phyloP scores from a whole-genome alignment of 2,113 vertebrate genomes.

The Vulpes lagopus region DNA sequence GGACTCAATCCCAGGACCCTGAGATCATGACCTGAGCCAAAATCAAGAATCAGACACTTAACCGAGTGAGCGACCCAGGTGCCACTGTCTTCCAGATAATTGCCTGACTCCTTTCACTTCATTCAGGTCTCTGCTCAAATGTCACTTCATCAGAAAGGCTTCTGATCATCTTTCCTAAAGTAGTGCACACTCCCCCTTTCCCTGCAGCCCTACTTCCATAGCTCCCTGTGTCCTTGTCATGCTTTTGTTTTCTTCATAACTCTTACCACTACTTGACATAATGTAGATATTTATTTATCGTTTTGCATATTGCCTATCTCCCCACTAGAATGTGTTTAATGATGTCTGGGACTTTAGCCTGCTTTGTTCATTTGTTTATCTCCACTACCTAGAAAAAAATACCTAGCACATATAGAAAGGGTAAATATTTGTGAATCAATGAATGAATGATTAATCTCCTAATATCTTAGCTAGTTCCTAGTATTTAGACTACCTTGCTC shows the following conservation, averaged over 20 bases:
- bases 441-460: conserved; percentile 12
- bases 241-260: conserved; percentile 43
- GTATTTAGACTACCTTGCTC: background rate
- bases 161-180: conserved; percentile 19
- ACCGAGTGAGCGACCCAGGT: background rate
- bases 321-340: background rate
- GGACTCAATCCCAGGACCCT: background rate
- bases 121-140: conserved; percentile 6
- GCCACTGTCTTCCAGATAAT: background rate
- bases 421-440: conserved; percentile 51
- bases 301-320: background rate
- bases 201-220: background rate
- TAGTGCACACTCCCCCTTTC: background rate
- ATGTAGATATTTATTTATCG: conserved; percentile 9
- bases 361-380: conserved; percentile 31
- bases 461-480: conserved; percentile 11
- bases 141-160: background rate
- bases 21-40: background rate
- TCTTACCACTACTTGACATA: conserved; percentile 7
- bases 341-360: background rate
- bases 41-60: background rate
- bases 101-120: background rate
- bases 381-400: conserved; percentile 51
- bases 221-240: background rate
- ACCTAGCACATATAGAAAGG: background rate